Percentiles rank a stretch among this genome's conserved stretches.
phyloP scores from a whole-genome alignment of 2,888 invertebrate species.

The Blomia tropicalis region DNA sequence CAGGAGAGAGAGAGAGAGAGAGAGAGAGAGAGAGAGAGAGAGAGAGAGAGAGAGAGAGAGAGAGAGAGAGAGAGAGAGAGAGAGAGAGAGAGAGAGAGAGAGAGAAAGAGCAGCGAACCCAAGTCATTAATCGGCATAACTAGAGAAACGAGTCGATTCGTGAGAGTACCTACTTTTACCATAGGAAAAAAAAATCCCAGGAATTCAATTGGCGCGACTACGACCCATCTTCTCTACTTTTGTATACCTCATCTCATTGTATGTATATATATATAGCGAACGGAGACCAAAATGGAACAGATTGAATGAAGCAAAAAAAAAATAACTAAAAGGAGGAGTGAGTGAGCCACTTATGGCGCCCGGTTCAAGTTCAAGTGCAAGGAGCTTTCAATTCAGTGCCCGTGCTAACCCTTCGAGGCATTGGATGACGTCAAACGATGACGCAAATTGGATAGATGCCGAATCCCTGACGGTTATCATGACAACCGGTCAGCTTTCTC shows the following conservation, averaged over 20 bases:
- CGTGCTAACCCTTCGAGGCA: conserved; percentile 34
- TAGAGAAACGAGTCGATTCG: no score
- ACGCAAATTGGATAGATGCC: not conserved
- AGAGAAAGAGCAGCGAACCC: not conserved
- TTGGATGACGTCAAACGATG: conserved; percentile 24
- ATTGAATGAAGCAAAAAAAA: conserved; percentile 15
- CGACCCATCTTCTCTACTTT: not conserved
- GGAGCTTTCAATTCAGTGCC: conserved; percentile 14
- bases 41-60: no score
- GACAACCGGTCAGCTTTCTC: conserved; percentile 26
- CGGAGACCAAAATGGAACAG: not conserved
- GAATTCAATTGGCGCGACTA: conserved; percentile 2
- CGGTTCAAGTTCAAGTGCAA: conserved; percentile 14
- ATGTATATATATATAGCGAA: not conserved
- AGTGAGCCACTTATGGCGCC: conserved; percentile 4
- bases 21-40: no score
- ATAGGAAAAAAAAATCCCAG: conserved; percentile 8
- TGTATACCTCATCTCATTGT: not conserved
- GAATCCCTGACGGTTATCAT: conserved; percentile 28
- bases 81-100: no score
- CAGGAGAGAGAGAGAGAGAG: not conserved
- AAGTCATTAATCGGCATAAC: not conserved
- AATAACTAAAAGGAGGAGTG: no score
- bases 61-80: no score
- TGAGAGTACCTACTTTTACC: not conserved